These are phyloP conservation scores for Pandemis corylana DNA, from an alignment of 2,888 invertebrate species.

Conservation along the genomic window DNA sequence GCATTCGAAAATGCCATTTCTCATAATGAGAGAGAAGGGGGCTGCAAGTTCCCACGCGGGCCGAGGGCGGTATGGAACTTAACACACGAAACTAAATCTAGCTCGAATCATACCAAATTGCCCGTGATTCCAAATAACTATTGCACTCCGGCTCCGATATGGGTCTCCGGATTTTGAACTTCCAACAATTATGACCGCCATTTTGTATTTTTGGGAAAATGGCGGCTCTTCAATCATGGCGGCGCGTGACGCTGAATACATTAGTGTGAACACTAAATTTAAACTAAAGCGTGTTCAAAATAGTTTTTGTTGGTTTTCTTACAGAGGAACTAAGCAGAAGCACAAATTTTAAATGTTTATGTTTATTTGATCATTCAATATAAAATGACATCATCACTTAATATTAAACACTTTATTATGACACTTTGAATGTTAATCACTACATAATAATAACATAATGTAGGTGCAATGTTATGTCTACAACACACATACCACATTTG, in stretches of 20 bases:
- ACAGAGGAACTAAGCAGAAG: too few species aligned
- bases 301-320: conserved; percentile 2
- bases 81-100: neutral
- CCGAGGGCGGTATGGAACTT: neutral
- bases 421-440: too few species aligned
- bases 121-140: neutral
- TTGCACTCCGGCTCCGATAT: neutral
- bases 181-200: conserved; percentile 4
- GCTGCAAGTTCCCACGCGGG: too few species aligned
- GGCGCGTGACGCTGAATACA: conserved; percentile 15
- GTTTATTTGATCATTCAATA: too few species aligned
- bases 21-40: too few species aligned
- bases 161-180: neutral
- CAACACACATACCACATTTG: neutral
- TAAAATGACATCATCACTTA: too few species aligned
- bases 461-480: neutral
- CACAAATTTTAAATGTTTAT: too few species aligned
- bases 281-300: too few species aligned
- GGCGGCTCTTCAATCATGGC: conserved; percentile 14
- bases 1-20: too few species aligned
- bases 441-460: too few species aligned
- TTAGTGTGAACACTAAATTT: neutral
- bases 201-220: conserved; percentile 14
- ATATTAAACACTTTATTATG: too few species aligned
- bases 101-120: neutral